Conservation (phyloP, 2,113 vertebrate species). For the Arothron firmamentum region DNA sequence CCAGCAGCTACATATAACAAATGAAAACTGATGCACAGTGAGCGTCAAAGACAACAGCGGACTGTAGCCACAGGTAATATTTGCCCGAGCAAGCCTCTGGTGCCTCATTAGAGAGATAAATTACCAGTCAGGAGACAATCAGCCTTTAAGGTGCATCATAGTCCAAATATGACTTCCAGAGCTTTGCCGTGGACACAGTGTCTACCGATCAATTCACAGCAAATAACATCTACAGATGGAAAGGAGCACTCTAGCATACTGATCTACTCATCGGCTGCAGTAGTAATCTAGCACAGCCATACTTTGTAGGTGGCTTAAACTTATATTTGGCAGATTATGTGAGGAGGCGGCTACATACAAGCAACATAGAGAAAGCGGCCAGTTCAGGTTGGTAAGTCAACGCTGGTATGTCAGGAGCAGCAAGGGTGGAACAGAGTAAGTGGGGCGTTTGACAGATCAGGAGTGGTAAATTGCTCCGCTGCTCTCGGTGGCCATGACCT, state of each 20-base stretch:
- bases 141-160: conserved; percentile 49
- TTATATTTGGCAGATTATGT: conserved; percentile 17
- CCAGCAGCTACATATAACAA: conserved; percentile 20
- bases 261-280: conserved; percentile 34
- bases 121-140: conserved; percentile 61
- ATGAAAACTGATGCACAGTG: conserved; percentile 8
- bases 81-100: conserved; percentile 29
- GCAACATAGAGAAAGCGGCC: conserved; percentile 8
- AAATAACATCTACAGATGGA: conserved; percentile 52
- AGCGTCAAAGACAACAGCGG: conserved; percentile 18
- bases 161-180: conserved; percentile 51
- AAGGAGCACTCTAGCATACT: conserved; percentile 19
- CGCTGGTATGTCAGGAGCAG: conserved; percentile 34
- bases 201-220: conserved; percentile 45
- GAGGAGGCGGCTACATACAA: conserved; percentile 12
- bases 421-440: conserved; percentile 35
- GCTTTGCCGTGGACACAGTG: conserved; percentile 7
- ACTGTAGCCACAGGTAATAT: conserved; percentile 32
- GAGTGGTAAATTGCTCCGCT: conserved; percentile 58
- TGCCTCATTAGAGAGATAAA: conserved; percentile 62
- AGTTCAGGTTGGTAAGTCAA: conserved; percentile 53
- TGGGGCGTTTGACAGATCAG: conserved; percentile 55
- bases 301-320: conserved; percentile 5
- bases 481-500: conserved; percentile 64
- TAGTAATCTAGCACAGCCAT: conserved; percentile 3